Conservation (phyloP, 2,113 vertebrate species). For the Xyliphius kryptos region DNA sequence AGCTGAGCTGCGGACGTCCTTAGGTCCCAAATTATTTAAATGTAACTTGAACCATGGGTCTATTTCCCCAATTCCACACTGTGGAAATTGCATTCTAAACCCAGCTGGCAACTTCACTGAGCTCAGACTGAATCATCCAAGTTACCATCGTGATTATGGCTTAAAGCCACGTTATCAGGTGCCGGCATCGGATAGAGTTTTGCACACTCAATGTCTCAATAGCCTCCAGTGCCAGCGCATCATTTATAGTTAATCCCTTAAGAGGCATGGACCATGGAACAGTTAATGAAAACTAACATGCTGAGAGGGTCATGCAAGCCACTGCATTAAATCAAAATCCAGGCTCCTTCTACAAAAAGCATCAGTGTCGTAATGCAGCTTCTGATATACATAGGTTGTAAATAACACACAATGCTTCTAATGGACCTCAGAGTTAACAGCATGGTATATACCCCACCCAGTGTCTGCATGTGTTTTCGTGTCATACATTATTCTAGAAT, state of each 20-base stretch:
- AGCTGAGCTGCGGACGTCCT: too few species aligned
- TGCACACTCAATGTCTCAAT: constrained; percentile 55
- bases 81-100: constrained; percentile 58
- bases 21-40: not conserved
- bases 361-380: constrained; percentile 2
- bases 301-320: constrained; percentile 48
- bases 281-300: constrained; percentile 73
- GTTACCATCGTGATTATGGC: constrained; percentile 68
- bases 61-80: constrained; percentile 19
- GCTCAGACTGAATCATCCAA: constrained; percentile 69
- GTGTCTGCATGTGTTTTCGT: not conserved
- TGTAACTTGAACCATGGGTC: constrained; percentile 12
- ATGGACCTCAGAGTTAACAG: constrained; percentile 12
- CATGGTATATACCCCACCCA: constrained; percentile 11
- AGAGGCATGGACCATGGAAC: constrained; percentile 67
- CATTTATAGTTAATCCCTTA: constrained; percentile 73
- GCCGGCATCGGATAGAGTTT: constrained; percentile 69
- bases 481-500: too few species aligned
- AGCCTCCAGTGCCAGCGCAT: constrained; percentile 62
- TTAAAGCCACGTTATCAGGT: constrained; percentile 69
- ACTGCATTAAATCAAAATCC: constrained; percentile 18
- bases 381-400: constrained; percentile 11
- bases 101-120: constrained; percentile 56
- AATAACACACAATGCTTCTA: constrained; percentile 16
- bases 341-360: constrained; percentile 8